phyloP scores from a whole-genome alignment of 2,113 vertebrate genomes.

The Philantomba maxwellii region DNA sequence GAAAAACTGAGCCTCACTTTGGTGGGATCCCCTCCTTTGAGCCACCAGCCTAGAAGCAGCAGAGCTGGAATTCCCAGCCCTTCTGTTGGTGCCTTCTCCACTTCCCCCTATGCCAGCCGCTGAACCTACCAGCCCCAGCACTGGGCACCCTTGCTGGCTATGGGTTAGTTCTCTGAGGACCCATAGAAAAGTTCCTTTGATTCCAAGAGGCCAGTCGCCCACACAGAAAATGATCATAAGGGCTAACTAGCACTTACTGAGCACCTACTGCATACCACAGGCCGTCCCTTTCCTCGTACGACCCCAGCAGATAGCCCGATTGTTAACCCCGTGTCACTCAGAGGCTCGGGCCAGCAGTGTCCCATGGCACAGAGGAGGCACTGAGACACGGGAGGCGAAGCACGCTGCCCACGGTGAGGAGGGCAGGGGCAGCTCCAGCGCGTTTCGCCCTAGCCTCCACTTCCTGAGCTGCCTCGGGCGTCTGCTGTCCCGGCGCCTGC shows the following conservation, averaged over 20 bases:
- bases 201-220: background rate
- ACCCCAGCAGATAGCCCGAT: too few relatives aligned
- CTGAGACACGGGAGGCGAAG: background rate
- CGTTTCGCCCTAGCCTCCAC: too few relatives aligned
- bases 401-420: background rate
- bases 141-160: background rate
- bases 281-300: background rate
- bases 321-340: too few relatives aligned
- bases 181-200: background rate
- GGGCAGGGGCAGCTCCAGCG: background rate
- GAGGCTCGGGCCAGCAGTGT: rapidly evolving
- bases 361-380: background rate
- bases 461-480: too few relatives aligned
- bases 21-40: background rate
- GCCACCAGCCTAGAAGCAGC: background rate
- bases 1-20: background rate
- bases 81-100: background rate
- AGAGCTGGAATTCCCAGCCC: background rate
- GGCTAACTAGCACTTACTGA: background rate
- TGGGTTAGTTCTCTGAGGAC: background rate
- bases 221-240: background rate
- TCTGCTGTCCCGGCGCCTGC: rapidly evolving
- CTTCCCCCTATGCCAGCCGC: background rate
- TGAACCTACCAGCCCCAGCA: background rate
- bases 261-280: background rate